A percentile compares a stretch with the other conserved stretches of the same genome.
phyloP scores from a whole-genome alignment of 2,113 vertebrate species.

The Crotalus tigris region DNA sequence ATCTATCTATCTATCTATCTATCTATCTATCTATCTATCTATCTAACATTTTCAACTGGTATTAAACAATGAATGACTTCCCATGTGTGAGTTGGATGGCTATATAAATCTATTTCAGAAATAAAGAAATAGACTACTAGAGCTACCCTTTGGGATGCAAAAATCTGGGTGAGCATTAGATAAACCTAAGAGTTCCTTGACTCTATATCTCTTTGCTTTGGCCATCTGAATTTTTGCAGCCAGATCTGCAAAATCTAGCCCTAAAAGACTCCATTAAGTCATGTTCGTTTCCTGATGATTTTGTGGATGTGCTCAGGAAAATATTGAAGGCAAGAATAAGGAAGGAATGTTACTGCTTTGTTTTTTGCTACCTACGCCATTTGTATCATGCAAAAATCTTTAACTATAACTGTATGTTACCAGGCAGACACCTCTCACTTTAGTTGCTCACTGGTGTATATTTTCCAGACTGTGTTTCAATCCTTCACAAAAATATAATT shows the following conservation, averaged over 20 bases:
- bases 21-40: too few species aligned
- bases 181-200: neutral
- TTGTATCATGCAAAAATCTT: neutral
- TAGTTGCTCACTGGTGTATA: neutral
- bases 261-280: neutral
- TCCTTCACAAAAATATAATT: slow-evolving; percentile 15
- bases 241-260: neutral
- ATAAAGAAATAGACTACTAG: neutral
- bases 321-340: neutral
- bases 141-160: neutral
- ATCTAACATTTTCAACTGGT: neutral
- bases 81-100: neutral
- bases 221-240: neutral
- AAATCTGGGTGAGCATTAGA: neutral
- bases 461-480: slow-evolving; percentile 11
- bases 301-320: neutral
- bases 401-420: neutral
- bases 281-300: neutral
- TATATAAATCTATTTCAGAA: neutral
- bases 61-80: neutral
- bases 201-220: neutral
- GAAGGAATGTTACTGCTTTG: neutral
- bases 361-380: neutral
- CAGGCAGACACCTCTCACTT: neutral
- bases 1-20: too few species aligned